Base-by-base conservation (phyloP, 2,888 invertebrate species). In the Campoplex nolae region DNA sequence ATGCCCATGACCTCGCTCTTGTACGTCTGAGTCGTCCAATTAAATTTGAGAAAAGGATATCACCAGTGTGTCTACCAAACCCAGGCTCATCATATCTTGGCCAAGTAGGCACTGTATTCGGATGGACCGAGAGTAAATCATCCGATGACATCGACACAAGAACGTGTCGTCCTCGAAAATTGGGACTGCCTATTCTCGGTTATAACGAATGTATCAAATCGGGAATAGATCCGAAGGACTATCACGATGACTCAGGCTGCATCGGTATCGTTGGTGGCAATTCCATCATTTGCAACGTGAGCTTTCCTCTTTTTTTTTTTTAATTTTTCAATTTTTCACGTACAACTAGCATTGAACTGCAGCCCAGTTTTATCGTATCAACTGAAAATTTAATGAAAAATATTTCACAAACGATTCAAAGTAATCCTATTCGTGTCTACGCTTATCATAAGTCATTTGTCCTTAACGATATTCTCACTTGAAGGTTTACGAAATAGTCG, bases 1-100 rank as follows among this genome's bases (percentile, higher is more conserved):
- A 94, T 83, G 95, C 96, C 38, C 95, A 96, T 88, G 96, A 97
- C 92, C 94, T 96, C 13, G 96, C 96, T 0, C 90, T 97, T 11
- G 90, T 97, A 51, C 95, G 95, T 75, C 91, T 97, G 28, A 95
- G 95, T 87, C 95, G 95, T 13, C 95, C 95, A 2, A 94, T 95
- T 13, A 93, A 93, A 83, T 95, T 96, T 86, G 95, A 95, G 87
- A 94, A 93, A 84, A 93, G 95, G 45, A 95, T 96, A 70, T 94
- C 95, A 1, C 96, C 96, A 0, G 95, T 97, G 78, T 96, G 96
- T 88, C 91, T 97, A 88, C 96, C 96, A 3, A 92, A 95, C 83
- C 94, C 95, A 80, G 95, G 95, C 90, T 94, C 95, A 68, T 91
- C 92, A 77, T 94, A 95, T 92, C 89, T 95, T 86, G 96, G 95